Base-by-base conservation (phyloP, 2,888 invertebrate genomes). In the Rhingia rostrata region DNA sequence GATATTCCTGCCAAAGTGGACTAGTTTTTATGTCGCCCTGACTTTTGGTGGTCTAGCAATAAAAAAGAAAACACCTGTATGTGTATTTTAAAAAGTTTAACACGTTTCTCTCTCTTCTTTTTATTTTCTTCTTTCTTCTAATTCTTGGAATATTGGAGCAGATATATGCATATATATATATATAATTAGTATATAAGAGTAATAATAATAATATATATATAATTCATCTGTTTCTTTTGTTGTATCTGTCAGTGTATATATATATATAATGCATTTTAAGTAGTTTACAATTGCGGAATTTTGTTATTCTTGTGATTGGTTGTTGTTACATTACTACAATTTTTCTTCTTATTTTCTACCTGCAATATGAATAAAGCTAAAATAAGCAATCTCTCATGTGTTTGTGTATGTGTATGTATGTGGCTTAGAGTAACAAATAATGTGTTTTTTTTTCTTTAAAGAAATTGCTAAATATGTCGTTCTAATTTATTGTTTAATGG, bases 141-240 rank as follows among this genome's bases (percentile, higher is more conserved):
- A 73, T 73, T 22, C 39, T 54, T 82, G 77, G 77, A 78, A 83
- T 83, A 73, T 64, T 74, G 78, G 78, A 83, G 78, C 78, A 78
- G 64, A 51, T 51, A 61, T 69, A 56, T 69, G 67, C 54, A 60
- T 66, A 51, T 67, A 70, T 66, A 58, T 45, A 74, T 70, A 61
- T 78, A 64, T 75, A 70, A 47, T 77, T 61, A 66, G 82, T 77
- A 82, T 83, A 83, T 83, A 83, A 83, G 82, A 83, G 64, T 81
- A 75, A 75, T 81, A 74, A 56, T 70, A 70, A 37, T 64, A 74
- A 58, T 66, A 74, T 51, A 43, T 53, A 41, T 78, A 35, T 61
- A 60, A 49, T 74, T 14, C 66, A 37, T 74, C 49, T 67, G 35
- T 67, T n/a, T 5, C 33, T 41, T 30, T 67, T 69, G 33, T 43